Evolutionary conservation across 2,113 vertebrate genomes (phyloP), one percentile per base, ranked within the genome.

Genomic region (Poecilia latipinna): DNA sequence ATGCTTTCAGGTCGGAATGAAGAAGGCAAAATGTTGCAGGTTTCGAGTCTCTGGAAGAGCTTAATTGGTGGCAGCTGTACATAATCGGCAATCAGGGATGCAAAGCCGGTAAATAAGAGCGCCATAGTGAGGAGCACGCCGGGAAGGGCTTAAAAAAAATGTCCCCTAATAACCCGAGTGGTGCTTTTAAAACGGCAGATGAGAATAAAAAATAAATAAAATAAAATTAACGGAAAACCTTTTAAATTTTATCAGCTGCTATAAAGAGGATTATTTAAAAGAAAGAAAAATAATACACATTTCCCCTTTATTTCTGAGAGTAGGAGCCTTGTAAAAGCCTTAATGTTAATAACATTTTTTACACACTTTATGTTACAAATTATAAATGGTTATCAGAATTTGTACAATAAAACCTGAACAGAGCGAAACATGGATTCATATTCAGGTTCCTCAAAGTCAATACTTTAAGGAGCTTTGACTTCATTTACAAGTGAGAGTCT

Each of bases 81-180:
- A 77, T 86, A 91, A 90, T 92, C 88, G 89, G 89, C 68, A 91
- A 91, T 89, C 91, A 89, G 76, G 72, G 80, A 83, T 19, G 65
- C 65, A 70, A 73, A 73, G 84, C 85, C 85, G 70, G 75, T 80
- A 83, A 85, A 86, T 82, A 80, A 82, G 75, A 85, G 80, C 77
- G 73, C 66, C 73, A 82, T 67, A 76, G 71, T 48, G 0, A 63
- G 74, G 71, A 61, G 6, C 77, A 71, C 61, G 5, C 13, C 62
- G 67, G 67, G 69, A 70, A 75, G 72, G 65, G 77, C 65, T 81
- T 68, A 33, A 60, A 28, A 28, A 28, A 73, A 75, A 76, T 32
- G 74, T 75, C 80, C 66, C 72, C 35, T 66, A 32, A 37, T 79
- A 79, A 86, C 83, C 83, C 26, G 10, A 11, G 44, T 48, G 78